Evolutionary conservation across 2,797 vertebrate genomes (phyloP).

Genomic region (Sciurus carolinensis): DNA sequence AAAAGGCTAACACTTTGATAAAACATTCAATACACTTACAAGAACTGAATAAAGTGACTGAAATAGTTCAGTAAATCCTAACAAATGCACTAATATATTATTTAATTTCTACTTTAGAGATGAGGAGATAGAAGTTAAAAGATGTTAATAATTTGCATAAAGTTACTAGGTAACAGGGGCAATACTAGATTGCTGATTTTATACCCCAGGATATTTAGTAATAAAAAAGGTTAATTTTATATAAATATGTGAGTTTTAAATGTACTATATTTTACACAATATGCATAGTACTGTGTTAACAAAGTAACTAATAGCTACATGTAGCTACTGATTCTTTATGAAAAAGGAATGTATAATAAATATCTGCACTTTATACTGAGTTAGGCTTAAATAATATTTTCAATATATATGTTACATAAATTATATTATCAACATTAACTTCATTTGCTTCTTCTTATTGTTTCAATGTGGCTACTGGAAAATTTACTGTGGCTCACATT

Average conservation of each 20-base stretch:
- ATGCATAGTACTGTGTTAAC: background rate
- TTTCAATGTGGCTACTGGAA: background rate
- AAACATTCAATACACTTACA: background rate
- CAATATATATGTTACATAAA: background rate
- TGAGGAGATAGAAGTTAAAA: background rate
- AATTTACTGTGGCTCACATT: background rate
- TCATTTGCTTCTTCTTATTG: background rate
- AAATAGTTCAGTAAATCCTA: background rate
- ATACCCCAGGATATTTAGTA: background rate
- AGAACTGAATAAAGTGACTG: background rate
- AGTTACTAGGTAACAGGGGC: background rate
- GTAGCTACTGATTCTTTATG: background rate
- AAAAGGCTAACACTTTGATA: background rate
- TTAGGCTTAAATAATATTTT: background rate
- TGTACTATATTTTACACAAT: background rate
- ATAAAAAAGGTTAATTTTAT: background rate
- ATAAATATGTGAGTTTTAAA: background rate
- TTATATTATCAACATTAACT: constrained; percentile 7
- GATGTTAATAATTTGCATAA: background rate
- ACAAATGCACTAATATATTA: background rate
- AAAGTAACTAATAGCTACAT: background rate
- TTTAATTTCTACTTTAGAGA: background rate
- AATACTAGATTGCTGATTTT: background rate
- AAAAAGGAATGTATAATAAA: background rate
- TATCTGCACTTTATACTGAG: background rate